Conservation (phyloP, 2,888 invertebrate genomes). For the Spilarctia lutea region DNA sequence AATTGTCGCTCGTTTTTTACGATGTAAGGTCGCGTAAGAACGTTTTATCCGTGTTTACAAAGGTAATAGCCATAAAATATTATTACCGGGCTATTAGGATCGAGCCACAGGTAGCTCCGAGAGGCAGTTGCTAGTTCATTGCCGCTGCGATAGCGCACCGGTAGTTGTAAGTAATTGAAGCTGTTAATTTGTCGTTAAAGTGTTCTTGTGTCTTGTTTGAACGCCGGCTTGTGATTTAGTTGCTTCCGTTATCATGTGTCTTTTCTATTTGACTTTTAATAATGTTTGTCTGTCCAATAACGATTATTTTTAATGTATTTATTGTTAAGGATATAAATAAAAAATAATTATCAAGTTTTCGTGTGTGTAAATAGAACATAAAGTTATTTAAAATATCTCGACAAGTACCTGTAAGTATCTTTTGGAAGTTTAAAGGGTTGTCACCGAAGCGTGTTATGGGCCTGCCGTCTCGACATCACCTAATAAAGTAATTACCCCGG, state of each 20-base stretch:
- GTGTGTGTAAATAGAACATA: background rate
- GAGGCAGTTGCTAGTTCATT: constrained; percentile 74
- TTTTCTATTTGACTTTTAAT: constrained; percentile 28
- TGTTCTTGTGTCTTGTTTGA: constrained; percentile 62
- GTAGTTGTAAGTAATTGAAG: constrained; percentile 75
- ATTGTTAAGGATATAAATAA: background rate
- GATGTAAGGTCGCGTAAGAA: constrained; percentile 67
- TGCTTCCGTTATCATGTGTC: constrained; percentile 29
- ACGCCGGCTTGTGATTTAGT: constrained; percentile 59
- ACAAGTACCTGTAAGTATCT: background rate
- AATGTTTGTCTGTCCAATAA: background rate
- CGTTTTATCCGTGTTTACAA: constrained; percentile 81
- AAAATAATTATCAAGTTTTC: background rate
- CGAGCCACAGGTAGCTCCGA: constrained; percentile 81
- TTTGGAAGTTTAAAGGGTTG: constrained; percentile 50
- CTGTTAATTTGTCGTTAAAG: constrained; percentile 74
- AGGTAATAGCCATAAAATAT: constrained; percentile 84
- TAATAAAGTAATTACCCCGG: constrained; percentile 77
- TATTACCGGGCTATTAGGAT: constrained; percentile 79
- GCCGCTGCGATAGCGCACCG: constrained; percentile 66
- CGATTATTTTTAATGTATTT: background rate
- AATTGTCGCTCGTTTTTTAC: constrained; percentile 77
- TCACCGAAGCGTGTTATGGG: constrained; percentile 60
- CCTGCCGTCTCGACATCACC: constrained; percentile 64
- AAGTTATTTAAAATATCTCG: background rate